Percentiles rank a stretch among this genome's conserved stretches.
Conservation (phyloP, 1,140 invertebrate genomes). For the Ceratina australensis region DNA sequence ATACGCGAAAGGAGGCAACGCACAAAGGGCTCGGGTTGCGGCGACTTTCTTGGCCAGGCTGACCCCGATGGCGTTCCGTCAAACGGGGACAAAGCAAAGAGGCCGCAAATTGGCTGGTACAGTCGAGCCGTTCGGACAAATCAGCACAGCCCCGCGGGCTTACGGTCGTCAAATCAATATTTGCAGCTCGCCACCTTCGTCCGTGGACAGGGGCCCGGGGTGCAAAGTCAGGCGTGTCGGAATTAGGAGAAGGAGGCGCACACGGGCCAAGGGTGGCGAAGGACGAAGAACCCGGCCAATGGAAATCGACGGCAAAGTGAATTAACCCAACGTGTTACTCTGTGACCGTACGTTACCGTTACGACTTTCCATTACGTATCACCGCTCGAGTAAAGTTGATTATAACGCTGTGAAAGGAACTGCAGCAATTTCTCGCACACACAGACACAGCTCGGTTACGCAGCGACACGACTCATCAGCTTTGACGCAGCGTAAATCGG, state of each 20-base stretch:
- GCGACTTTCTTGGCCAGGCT: slow-evolving; percentile 37
- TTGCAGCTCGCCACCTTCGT: slow-evolving; percentile 60
- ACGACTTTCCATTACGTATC: slow-evolving; percentile 61
- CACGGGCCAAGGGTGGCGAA: neutral
- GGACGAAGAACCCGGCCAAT: slow-evolving; percentile 30
- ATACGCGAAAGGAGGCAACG: slow-evolving; percentile 17
- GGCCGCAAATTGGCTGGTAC: slow-evolving; percentile 60
- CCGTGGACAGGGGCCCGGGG: slow-evolving; percentile 26
- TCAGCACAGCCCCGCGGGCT: slow-evolving; percentile 54
- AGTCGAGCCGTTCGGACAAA: slow-evolving; percentile 55
- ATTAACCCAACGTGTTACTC: slow-evolving; percentile 67
- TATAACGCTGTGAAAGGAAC: slow-evolving; percentile 39
- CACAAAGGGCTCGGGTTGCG: slow-evolving; percentile 26
- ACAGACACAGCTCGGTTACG: neutral
- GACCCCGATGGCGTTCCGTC: slow-evolving; percentile 40
- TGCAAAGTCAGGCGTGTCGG: slow-evolving; percentile 47
- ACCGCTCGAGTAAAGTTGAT: slow-evolving; percentile 32
- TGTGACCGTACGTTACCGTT: slow-evolving; percentile 62
- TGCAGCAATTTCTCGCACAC: slow-evolving; percentile 34
- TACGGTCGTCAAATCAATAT: slow-evolving; percentile 70
- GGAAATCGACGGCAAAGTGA: slow-evolving; percentile 69
- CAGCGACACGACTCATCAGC: neutral
- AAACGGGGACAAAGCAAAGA: slow-evolving; percentile 55
- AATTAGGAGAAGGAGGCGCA: slow-evolving; percentile 57
- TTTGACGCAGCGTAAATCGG: too few relatives aligned